Percentiles rank a stretch among this genome's conserved stretches.
Conservation (phyloP, 2,888 invertebrate genomes). For the Deilephila elpenor region DNA sequence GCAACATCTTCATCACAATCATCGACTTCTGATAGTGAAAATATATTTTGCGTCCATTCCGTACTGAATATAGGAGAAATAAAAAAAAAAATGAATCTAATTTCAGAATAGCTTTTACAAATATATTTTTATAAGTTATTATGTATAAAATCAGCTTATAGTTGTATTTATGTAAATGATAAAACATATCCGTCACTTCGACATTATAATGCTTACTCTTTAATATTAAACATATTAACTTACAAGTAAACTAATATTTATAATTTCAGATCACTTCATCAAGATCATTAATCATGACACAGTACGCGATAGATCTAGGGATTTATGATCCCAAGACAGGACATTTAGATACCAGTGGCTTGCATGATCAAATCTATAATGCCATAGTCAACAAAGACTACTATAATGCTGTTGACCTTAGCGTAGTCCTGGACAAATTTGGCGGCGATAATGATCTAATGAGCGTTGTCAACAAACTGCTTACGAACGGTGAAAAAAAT, state of each 20-base stretch:
- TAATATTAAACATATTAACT: not conserved
- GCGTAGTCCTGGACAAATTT: slow-evolving; percentile 3
- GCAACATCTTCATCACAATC: no score
- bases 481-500: not conserved
- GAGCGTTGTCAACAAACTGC: slow-evolving; percentile 4
- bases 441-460: slow-evolving; percentile 3
- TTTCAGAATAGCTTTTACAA: no score
- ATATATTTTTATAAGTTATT: no score
- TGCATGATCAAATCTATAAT: not conserved
- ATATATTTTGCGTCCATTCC: no score
- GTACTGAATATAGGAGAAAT: no score
- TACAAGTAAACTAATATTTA: not conserved
- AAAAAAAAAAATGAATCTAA: no score
- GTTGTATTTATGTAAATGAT: no score
- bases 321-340: slow-evolving; percentile 2
- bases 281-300: not conserved
- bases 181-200: no score
- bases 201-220: no score
- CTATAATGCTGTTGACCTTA: slow-evolving; percentile 3
- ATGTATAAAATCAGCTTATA: no score
- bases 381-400: not conserved
- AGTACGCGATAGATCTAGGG: not conserved
- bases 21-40: no score
- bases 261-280: not conserved
- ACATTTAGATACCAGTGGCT: not conserved